Base-by-base conservation (phyloP, 1,140 invertebrate species). In the Aricia agestis region DNA sequence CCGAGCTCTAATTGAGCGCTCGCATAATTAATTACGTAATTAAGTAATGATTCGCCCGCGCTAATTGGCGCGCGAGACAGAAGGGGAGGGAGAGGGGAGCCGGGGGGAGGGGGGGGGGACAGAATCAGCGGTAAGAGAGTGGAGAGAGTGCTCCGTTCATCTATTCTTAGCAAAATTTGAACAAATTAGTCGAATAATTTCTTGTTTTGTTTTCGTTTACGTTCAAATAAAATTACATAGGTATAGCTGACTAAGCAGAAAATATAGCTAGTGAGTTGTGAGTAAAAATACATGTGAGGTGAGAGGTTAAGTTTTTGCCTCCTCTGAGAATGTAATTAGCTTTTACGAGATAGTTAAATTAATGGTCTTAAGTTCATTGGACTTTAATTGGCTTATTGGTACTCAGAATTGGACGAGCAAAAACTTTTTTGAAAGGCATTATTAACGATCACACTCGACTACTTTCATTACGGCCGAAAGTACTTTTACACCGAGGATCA, bases 21-120 rank as follows among this genome's bases (percentile, higher is more conserved):
- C 17, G 59, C 59, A 63, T 63, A 72, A 72, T 71, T 74, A 81
- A 79, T 81, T 79, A 79, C 74, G 72, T 76, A 76, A 80, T 80
- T 80, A 77, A 76, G 78, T 42, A 72, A 72, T 72, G 76, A 80
- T 80, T 80, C 74, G 68, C 57, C 66, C 31, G 68, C 72, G 68
- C 68, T 73, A 70, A 73, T 73, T 66, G 31, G 68, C 69, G 18
- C 15, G 65, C 68, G 72, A 66, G 59, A 70, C 68, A 63, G 45
- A 15, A 10, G 13, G 4, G 13, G 45, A 25, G 11, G 45, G 9
- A 13, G 45, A 13, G 11, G 45, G 9, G 45, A 9, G 10, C 5
- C 6, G 45, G 13, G 3, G 9, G 42, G 1, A 1, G 42, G 1
- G 11, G 11, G 45, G 9, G 36, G 36, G 45, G 10, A 11, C 41